A percentile compares a stretch with the other conserved stretches of the same genome.
phyloP scores from a whole-genome alignment of 2,113 vertebrate species.

The Barnardius zonarius region DNA sequence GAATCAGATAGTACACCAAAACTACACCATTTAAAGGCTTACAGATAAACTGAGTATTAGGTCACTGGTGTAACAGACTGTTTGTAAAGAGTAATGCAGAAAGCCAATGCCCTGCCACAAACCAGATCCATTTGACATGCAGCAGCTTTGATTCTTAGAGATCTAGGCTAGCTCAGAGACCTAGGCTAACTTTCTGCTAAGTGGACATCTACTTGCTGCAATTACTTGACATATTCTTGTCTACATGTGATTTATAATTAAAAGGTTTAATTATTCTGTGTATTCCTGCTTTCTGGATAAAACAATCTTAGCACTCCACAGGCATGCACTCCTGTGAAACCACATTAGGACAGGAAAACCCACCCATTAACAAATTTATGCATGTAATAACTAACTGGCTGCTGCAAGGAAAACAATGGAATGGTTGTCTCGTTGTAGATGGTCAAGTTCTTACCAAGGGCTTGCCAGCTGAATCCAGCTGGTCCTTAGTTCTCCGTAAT shows the following conservation, averaged over 20 bases:
- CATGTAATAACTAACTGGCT: not conserved
- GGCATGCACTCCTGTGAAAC: not conserved
- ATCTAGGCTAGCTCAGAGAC: not conserved
- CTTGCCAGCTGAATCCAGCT: conserved; percentile 82
- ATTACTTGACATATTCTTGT: not conserved
- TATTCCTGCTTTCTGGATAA: not conserved
- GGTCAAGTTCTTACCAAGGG: conserved; percentile 81
- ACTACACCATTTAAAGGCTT: not conserved
- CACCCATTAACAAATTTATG: not conserved
- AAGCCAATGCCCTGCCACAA: not conserved
- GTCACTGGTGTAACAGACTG: too few species aligned
- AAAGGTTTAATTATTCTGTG: not conserved
- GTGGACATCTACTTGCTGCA: not conserved
- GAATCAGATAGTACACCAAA: not conserved
- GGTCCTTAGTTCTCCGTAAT: conserved; percentile 87
- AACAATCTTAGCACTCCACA: not conserved
- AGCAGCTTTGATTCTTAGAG: not conserved
- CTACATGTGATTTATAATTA: not conserved
- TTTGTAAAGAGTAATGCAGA: not conserved
- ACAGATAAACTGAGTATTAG: not conserved
- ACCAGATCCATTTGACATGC: not conserved
- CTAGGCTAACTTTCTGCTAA: not conserved
- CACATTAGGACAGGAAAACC: not conserved
- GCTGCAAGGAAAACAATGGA: not conserved
- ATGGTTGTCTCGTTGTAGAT: not conserved